phyloP scores from a whole-genome alignment of 2,113 vertebrate species.

The Sorex araneus region DNA sequence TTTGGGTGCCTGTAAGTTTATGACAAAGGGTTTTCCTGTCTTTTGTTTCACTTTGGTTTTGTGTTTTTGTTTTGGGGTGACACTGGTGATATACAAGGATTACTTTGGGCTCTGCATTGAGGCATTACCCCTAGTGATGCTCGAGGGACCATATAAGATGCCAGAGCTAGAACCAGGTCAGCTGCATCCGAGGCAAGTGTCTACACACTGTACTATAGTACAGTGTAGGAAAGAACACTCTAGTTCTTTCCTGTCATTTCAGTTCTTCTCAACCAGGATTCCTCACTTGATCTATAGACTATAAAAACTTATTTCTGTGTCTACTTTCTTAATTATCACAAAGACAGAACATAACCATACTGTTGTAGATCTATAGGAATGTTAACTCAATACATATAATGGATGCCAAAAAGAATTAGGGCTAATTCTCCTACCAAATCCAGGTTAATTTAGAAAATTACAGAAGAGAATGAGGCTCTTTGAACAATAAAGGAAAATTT shows the following conservation, averaged over 20 bases:
- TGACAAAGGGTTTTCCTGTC: background rate
- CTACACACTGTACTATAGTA: too few species aligned
- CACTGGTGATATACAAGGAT: too few species aligned
- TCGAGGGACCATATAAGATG: too few species aligned
- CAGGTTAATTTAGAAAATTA: constrained; percentile 20
- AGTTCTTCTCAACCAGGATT: constrained; percentile 33
- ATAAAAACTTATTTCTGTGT: constrained; percentile 46
- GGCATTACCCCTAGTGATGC: too few species aligned
- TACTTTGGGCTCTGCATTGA: too few species aligned
- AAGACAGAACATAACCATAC: background rate
- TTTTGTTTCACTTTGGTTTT: too few species aligned
- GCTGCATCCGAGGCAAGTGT: background rate
- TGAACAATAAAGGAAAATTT: constrained; percentile 55
- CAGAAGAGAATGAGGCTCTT: constrained; percentile 42
- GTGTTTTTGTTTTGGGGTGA: too few species aligned
- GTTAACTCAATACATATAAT: constrained; percentile 60
- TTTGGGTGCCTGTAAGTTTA: constrained; percentile 18
- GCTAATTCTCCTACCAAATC: constrained; percentile 51
- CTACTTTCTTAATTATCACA: constrained; percentile 47
- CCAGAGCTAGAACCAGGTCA: background rate
- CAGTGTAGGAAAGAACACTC: too few species aligned
- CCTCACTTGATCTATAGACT: constrained; percentile 27
- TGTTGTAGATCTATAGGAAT: constrained; percentile 28
- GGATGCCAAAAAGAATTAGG: constrained; percentile 15
- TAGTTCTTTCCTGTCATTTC: background rate